A percentile compares a stretch with the other conserved stretches of the same genome.
Conservation (phyloP, 2,797 vertebrate species). For the Babyrousa celebensis region DNA sequence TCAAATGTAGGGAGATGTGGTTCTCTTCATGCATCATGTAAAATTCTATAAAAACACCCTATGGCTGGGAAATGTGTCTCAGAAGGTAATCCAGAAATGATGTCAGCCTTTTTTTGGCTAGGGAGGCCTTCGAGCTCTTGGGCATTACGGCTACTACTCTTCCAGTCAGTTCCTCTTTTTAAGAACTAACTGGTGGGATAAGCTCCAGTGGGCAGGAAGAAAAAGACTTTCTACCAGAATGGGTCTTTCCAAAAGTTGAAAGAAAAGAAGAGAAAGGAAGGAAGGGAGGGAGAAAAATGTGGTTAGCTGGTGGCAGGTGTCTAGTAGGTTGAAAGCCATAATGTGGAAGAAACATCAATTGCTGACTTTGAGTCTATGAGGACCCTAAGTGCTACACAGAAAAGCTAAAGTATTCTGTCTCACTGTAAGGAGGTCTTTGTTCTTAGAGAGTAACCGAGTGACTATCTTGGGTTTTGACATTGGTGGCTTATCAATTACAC, state of each 20-base stretch:
- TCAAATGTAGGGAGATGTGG: background rate
- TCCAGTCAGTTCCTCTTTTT: slow-evolving; percentile 62
- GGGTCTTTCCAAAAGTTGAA: slow-evolving; percentile 26
- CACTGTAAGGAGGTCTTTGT: slow-evolving; percentile 2
- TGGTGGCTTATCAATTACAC: slow-evolving; percentile 2
- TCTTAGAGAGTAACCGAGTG: background rate
- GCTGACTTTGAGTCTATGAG: slow-evolving; percentile 1
- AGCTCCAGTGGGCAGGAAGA: background rate
- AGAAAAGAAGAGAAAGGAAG: background rate
- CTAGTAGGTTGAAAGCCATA: background rate
- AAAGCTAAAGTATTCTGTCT: slow-evolving; percentile 19
- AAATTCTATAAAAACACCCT: slow-evolving; percentile 62
- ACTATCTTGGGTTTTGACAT: background rate
- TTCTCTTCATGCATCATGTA: slow-evolving; percentile 17
- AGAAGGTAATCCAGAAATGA: slow-evolving; percentile 40
- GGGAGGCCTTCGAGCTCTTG: background rate
- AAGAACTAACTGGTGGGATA: slow-evolving; percentile 13
- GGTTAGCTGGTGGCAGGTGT: background rate
- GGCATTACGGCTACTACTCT: slow-evolving; percentile 50
- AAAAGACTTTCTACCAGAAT: slow-evolving; percentile 49
- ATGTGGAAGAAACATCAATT: background rate
- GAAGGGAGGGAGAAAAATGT: background rate
- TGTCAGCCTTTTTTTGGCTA: background rate
- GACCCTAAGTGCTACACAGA: background rate
- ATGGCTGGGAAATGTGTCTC: slow-evolving; percentile 44